These are phyloP conservation scores for Mesochorus sp. DNA, from an alignment of 2,888 invertebrate species.

Conservation along the genomic window DNA sequence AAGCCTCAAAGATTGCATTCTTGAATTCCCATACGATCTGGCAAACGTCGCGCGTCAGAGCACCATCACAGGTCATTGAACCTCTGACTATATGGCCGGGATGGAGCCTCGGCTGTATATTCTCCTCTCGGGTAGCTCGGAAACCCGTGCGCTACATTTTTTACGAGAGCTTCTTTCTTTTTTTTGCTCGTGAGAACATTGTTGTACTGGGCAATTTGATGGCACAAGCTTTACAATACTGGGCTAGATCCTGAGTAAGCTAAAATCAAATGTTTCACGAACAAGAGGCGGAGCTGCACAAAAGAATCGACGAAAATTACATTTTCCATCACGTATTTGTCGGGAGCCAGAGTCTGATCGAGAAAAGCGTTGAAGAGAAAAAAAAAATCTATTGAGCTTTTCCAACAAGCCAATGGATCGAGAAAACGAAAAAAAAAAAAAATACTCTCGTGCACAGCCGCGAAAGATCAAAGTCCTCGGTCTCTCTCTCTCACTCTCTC, in stretches of 20 bases:
- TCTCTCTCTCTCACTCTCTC: not conserved
- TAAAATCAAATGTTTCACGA: too few species aligned
- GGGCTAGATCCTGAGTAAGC: too few species aligned
- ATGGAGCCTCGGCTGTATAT: not conserved
- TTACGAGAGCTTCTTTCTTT: not conserved
- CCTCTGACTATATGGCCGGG: not conserved
- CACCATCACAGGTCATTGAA: constrained; percentile 39
- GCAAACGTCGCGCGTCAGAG: not conserved
- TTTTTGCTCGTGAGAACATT: too few species aligned
- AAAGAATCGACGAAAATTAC: not conserved
- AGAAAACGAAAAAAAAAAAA: constrained; percentile 9
- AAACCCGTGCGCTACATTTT: not conserved
- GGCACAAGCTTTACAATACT: too few species aligned
- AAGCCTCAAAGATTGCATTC: constrained; percentile 52
- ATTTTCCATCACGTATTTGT: not conserved
- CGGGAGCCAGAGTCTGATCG: not conserved
- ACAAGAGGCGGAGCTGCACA: too few species aligned
- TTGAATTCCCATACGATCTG: constrained; percentile 18
- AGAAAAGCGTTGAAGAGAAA: not conserved
- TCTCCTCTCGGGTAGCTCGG: not conserved
- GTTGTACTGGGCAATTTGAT: too few species aligned
- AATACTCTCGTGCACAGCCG: not conserved
- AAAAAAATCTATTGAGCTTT: constrained; percentile 29
- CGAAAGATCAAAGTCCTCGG: constrained; percentile 14
- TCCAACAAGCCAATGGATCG: not conserved